Conservation (phyloP, 2,888 invertebrate species). For the Lasioglossum calceatum region DNA sequence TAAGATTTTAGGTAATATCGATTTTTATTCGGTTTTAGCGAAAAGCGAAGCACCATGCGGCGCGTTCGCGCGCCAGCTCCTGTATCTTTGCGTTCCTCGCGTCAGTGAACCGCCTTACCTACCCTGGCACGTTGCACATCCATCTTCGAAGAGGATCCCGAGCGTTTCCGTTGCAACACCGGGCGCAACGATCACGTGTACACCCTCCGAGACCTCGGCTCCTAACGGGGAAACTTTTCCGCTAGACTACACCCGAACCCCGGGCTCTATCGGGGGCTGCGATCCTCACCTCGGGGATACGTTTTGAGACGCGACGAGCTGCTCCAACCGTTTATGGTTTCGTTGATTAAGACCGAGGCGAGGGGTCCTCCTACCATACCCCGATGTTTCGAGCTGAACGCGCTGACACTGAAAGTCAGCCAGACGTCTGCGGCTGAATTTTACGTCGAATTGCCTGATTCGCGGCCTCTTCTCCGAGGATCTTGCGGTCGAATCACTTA, state of each 20-base stretch:
- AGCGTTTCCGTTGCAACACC: conserved; percentile 7
- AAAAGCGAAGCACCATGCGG: background rate
- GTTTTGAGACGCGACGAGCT: conserved; percentile 24
- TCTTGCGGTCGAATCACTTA: conserved; percentile 8
- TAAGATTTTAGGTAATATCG: background rate
- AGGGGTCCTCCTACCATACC: background rate
- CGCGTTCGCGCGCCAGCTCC: background rate
- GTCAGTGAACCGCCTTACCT: background rate
- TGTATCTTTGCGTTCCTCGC: background rate
- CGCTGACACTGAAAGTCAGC: conserved; percentile 33
- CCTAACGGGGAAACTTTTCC: conserved; percentile 60
- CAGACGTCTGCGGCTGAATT: conserved; percentile 34
- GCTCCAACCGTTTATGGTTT: conserved; percentile 47
- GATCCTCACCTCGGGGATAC: conserved; percentile 29
- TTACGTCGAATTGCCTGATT: conserved; percentile 16
- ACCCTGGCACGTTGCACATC: conserved; percentile 14
- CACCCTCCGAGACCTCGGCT: conserved; percentile 28
- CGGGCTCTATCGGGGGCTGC: conserved; percentile 3
- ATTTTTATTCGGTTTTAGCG: background rate
- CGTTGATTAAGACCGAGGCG: conserved; percentile 49
- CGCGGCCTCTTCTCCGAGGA: background rate
- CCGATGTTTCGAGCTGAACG: conserved; percentile 34
- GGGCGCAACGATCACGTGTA: background rate
- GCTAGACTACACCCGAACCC: conserved; percentile 58
- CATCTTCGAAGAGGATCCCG: conserved; percentile 26